Percentiles rank a stretch among this genome's conserved stretches.
These are phyloP conservation scores for Cyclargus thomasi DNA, from an alignment of 1,140 invertebrate genomes.

Conservation along the genomic window DNA sequence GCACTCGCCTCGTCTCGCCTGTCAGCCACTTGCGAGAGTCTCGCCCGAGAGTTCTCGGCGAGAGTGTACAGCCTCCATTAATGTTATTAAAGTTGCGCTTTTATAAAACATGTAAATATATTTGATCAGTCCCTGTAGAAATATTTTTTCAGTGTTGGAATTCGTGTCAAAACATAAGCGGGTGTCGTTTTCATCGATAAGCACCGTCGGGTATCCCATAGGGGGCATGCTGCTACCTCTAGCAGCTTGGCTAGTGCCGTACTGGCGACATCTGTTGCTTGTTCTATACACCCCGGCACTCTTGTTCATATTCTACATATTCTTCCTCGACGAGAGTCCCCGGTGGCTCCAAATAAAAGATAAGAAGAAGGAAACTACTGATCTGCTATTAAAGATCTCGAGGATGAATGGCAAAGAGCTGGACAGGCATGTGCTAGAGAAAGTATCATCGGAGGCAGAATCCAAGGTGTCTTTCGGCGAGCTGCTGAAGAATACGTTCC, in stretches of 20 bases:
- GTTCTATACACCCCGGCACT: slow-evolving; percentile 47
- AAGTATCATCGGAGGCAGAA: slow-evolving; percentile 38
- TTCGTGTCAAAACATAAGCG: slow-evolving; percentile 41
- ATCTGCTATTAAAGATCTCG: slow-evolving; percentile 44
- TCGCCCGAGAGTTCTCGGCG: no score
- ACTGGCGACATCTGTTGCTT: slow-evolving; percentile 52
- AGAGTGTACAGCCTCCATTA: no score
- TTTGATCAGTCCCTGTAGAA: no score
- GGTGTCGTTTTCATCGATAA: slow-evolving; percentile 39
- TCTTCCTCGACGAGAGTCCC: slow-evolving; percentile 54
- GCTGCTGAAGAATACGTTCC: slow-evolving; percentile 43
- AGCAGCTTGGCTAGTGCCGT: slow-evolving; percentile 38
- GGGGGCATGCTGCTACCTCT: slow-evolving; percentile 35
- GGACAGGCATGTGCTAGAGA: slow-evolving; percentile 39
- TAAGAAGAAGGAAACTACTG: slow-evolving; percentile 40
- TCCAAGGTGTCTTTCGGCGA: slow-evolving; percentile 26
- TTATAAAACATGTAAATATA: no score
- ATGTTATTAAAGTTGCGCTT: no score
- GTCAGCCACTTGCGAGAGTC: no score
- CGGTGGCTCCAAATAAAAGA: slow-evolving; percentile 82
- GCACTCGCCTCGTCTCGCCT: no score
- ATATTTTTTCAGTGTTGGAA: slow-evolving; percentile 47
- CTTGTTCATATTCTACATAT: slow-evolving; percentile 44
- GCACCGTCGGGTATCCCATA: slow-evolving; percentile 35
- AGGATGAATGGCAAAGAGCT: slow-evolving; percentile 44